Base-by-base conservation (phyloP, 2,888 invertebrate species). In the Leptinotarsa peninsularis region DNA sequence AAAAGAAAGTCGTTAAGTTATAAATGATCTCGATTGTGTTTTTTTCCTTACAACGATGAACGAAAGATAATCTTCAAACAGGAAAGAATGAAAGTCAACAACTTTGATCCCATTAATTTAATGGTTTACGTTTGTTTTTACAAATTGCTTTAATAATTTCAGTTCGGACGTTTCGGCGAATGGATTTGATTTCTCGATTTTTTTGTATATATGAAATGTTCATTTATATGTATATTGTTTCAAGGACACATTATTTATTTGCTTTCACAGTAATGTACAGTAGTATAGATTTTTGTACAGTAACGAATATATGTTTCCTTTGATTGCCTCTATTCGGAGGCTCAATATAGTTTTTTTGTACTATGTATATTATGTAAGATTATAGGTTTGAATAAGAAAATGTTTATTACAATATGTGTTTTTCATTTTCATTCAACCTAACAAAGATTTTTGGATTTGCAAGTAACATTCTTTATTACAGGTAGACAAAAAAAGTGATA, bases 291-390 rank as follows among this genome's bases (percentile, higher is more conserved):
- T 88, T 88, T 88, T 89, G 88, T 89, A 89, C 88, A 89, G 87
- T 86, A 85, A 84, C 80, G 81, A 84, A 83, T 83, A 81, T 84
- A 82, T 84, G 84, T 86, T 86, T 84, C 83, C 86, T 86, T 87
- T 82, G 77, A 81, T 76, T 78, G 77, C 81, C 80, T 77, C 78
- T 79, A 73, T 81, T 78, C 74, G 80, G 85, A 85, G 88, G 85
- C 83, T 83, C 84, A 85, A 86, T 85, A 86, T 86, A 92, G 83
- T 93, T 93, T 92, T 93, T 93, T 94, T 93, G 93, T 94, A 93
- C 93, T 93, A 93, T 94, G 93, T 93, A 93, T 93, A 93, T 93
- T 93, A 93, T 93, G 93, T 93, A 93, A 92, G 93, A 92, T 92
- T 92, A 92, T 93, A 93, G 93, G 90, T 91, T 91, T 91, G 90